Base-by-base conservation (phyloP, 1,140 invertebrate species). In the Callitettix versicolor region DNA sequence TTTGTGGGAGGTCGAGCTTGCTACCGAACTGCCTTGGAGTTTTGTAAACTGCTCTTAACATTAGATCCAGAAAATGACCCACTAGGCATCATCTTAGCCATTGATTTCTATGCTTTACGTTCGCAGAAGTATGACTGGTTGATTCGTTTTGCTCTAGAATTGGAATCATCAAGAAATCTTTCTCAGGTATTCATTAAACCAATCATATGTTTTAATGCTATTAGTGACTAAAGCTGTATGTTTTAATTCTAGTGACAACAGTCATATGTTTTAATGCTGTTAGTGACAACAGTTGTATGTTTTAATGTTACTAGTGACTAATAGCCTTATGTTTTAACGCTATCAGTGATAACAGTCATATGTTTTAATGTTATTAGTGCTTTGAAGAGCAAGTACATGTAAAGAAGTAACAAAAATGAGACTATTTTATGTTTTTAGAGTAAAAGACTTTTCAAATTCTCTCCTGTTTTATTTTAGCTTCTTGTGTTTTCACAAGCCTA, bases 31-130 rank as follows among this genome's bases (percentile, higher is more conserved):
- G 85, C 86, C 6, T 70, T 91, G 42, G 88, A 92, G 67, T 73
- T 90, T 41, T 82, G 80, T 59, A 91, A 91, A 67, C 62, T 89
- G 20, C 68, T 86, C 22, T 68, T 86, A 30, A 86, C 85, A 41
- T 67, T 95, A 20, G 89, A 94, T 68, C 88, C 90, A 1, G 82
- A 86, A 26, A 75, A 69, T 30, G 93, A 97, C 73, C 93, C 93
- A 1, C 64, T 95, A 55, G 88, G 83, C 21, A 77, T 86, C 9
- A 72, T 90, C 33, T 72, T 95, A 18, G 77, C 85, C 59, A 80
- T 97, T 2, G 92, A 96, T 67, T 91, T 89, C 59, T 90, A 92
- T 67, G 91, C 92, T 0, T 64, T 96, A 33, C 72, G 87, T 56
- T 79, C 85, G 43, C 79, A 80, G 49, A 85, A 95, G 70, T 89